Percentiles rank a stretch among this genome's conserved stretches.
Conservation (phyloP, 2,797 vertebrate genomes). For the Gymnoscopelus microlampas region DNA sequence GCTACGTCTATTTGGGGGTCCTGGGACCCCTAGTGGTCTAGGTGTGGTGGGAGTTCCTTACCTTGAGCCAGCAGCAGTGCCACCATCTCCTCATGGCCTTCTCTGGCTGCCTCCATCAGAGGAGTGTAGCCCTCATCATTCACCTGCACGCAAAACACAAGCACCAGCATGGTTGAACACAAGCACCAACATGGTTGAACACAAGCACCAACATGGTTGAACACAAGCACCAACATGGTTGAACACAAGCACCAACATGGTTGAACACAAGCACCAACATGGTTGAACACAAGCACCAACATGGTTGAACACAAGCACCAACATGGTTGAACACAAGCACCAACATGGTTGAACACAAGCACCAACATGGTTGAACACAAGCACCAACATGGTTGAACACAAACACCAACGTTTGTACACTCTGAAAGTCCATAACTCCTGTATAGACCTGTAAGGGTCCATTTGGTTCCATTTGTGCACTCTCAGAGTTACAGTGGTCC, state of each 20-base stretch:
- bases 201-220: too few species aligned
- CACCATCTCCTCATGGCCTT: constrained; percentile 99
- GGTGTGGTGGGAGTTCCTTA: constrained; percentile 49
- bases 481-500: too few species aligned
- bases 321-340: not conserved
- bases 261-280: too few species aligned
- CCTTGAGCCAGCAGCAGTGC: constrained; percentile 97
- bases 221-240: not conserved
- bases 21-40: not conserved
- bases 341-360: not conserved
- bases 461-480: too few species aligned
- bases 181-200: not conserved
- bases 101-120: constrained; percentile 97
- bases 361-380: too few species aligned
- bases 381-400: not conserved
- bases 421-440: not conserved
- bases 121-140: constrained; percentile 99
- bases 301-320: constrained; percentile 26
- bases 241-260: not conserved
- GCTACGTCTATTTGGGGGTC: too few species aligned
- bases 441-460: too few species aligned
- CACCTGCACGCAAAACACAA: constrained; percentile 76
- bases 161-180: not conserved
- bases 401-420: not conserved
- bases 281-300: not conserved